Base-by-base conservation (phyloP, 2,113 vertebrate species). In the Xenopus borealis region DNA sequence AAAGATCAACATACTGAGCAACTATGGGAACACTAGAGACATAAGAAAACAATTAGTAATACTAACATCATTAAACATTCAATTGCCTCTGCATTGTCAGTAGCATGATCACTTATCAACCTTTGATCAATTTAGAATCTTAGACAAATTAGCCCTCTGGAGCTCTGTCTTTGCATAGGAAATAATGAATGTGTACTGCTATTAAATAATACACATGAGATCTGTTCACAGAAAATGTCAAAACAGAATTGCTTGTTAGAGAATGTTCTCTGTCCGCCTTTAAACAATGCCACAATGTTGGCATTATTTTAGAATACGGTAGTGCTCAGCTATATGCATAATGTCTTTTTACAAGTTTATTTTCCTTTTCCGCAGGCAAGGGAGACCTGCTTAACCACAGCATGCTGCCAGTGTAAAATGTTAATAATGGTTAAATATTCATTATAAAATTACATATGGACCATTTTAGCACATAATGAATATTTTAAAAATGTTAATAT, bases 1-100 rank as follows among this genome's bases (percentile, higher is more conserved):
- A 88, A 84, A 89, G 82, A 83, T 81, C 57, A 65, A 76, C 27
- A 44, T 88, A 89, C 91, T 91, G 85, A 90, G 85, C 86, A 85
- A 84, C 71, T 77, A 47, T 62, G 17, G 78, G 72, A 81, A 81
- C 79, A 83, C 72, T 59, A 30, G 33, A 75, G 80, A 74, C 33
- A 30, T 50, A 57, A 17, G 84, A 86, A 89, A 87, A 40, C 68
- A 81, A 76, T 72, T 72, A 72, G 72, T 66, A 69, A 75, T 74
- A 64, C 59, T 53, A 62, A 57, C 67, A 11, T 76, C 74, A 80
- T 64, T 30, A 65, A 69, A 78, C 74, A 78, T 62, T 64, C 47
- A 72, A 52, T 71, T 75, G 59, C 52, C 66, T 75, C 53, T 55
- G 63, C 62, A 62, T 75, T 62, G 55, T 71, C 78, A 75, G 58